A percentile compares a stretch with the other conserved stretches of the same genome.
Conservation (phyloP, 2,888 invertebrate genomes). For the Xestia xanthographa region DNA sequence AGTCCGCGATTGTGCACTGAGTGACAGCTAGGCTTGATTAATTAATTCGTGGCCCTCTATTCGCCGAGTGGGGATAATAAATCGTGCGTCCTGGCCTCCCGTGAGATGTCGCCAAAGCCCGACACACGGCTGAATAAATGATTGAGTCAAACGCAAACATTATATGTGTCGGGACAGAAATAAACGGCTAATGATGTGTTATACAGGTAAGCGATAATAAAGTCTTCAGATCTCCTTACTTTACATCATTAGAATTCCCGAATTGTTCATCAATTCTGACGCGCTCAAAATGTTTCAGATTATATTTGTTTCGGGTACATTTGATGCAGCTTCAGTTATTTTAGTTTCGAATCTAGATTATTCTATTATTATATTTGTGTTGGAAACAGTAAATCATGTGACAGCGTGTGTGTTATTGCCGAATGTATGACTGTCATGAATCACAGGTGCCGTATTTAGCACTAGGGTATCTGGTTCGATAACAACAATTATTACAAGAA, state of each 20-base stretch:
- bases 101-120: conserved; percentile 87
- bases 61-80: conserved; percentile 85
- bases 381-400: conserved; percentile 43
- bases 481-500: conserved; percentile 11
- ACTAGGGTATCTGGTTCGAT: conserved; percentile 14
- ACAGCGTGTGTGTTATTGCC: conserved; percentile 44
- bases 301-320: conserved; percentile 57
- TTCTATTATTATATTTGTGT: conserved; percentile 52
- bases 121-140: conserved; percentile 86
- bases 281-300: conserved; percentile 56
- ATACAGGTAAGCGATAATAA: conserved; percentile 88
- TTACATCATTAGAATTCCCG: conserved; percentile 84
- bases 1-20: conserved; percentile 86
- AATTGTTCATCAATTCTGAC: conserved; percentile 73
- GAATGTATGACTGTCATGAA: conserved; percentile 36
- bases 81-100: conserved; percentile 88
- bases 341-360: conserved; percentile 52
- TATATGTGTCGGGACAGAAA: conserved; percentile 86
- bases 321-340: conserved; percentile 49
- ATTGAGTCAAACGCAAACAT: conserved; percentile 86
- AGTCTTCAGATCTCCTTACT: conserved; percentile 85
- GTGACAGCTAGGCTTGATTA: conserved; percentile 89
- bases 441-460: conserved; percentile 39
- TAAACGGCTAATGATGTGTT: conserved; percentile 88
- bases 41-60: conserved; percentile 87